Conservation (phyloP, 2,888 invertebrate species). For the Athalia cordata region DNA sequence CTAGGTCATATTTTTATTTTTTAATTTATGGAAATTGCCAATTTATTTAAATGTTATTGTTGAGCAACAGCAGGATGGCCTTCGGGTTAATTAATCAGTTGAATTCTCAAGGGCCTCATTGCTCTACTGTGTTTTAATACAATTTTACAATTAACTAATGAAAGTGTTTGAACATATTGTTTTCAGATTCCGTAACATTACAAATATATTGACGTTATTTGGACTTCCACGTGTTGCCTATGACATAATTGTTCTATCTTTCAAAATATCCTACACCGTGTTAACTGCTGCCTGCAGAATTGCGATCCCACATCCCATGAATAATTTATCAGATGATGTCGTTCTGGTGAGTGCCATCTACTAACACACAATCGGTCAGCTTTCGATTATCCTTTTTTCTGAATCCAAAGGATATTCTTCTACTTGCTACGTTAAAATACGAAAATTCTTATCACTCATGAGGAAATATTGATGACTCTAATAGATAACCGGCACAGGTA, state of each 20-base stretch:
- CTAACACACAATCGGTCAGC: neutral
- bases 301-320: constrained; percentile 70
- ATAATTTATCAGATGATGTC: constrained; percentile 73
- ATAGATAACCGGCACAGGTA: constrained; percentile 67
- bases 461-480: neutral
- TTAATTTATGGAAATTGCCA: no score
- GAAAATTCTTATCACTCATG: neutral
- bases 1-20: no score
- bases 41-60: neutral
- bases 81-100: constrained; percentile 13
- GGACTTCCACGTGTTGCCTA: constrained; percentile 47
- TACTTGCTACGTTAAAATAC: neutral
- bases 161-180: constrained; percentile 20
- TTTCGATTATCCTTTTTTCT: neutral
- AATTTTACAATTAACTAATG: neutral
- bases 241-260: constrained; percentile 60
- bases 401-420: neutral
- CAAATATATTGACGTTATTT: constrained; percentile 12
- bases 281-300: constrained; percentile 64
- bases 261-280: constrained; percentile 60
- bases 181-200: constrained; percentile 12
- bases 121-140: neutral
- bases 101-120: neutral
- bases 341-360: constrained; percentile 68
- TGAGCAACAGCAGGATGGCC: constrained; percentile 3